Percentiles rank a stretch among this genome's conserved stretches.
Evolutionary conservation across 92 coral and sea anemone genomes (phyloP).

Genomic region (Porites evermanni): DNA sequence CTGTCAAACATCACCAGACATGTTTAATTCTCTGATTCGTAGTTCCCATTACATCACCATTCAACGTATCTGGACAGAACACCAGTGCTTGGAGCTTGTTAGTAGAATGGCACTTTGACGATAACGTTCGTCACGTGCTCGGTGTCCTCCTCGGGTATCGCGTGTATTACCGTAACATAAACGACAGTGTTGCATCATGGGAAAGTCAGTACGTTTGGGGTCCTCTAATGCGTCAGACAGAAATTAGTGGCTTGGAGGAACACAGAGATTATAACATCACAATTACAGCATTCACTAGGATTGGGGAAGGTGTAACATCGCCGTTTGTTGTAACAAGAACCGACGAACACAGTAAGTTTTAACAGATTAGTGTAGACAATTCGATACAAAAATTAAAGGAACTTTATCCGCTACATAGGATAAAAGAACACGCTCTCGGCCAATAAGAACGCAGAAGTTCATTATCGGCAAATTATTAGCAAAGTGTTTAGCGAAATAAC

Average conservation of each 20-base stretch:
- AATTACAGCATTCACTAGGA: conserved; percentile 65
- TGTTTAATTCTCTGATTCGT: not conserved
- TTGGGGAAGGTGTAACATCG: conserved; percentile 65
- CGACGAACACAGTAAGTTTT: conserved; percentile 74
- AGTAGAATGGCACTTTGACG: conserved; percentile 63
- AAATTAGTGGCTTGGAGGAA: conserved; percentile 40
- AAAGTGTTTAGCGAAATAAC: too few species aligned
- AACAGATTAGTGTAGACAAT: not conserved
- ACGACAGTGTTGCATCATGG: conserved; percentile 35
- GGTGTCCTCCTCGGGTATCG: conserved; percentile 70
- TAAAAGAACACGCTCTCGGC: too few species aligned
- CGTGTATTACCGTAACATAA: conserved; percentile 50
- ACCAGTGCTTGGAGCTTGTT: conserved; percentile 48
- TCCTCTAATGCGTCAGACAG: conserved; percentile 23
- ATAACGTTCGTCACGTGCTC: conserved; percentile 61
- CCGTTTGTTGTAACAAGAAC: conserved; percentile 51
- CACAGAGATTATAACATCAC: conserved; percentile 70
- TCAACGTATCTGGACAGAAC: conserved; percentile 37
- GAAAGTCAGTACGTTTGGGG: not conserved
- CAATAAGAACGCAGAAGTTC: too few species aligned
- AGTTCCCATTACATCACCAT: conserved; percentile 63
- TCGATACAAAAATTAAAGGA: too few species aligned
- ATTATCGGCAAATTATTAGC: too few species aligned
- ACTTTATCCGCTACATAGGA: too few species aligned
- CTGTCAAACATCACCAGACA: not conserved